Evolutionary conservation across 92 coral and sea anemone species (phyloP).

Genomic region (Parazoanthus atlanticus): DNA sequence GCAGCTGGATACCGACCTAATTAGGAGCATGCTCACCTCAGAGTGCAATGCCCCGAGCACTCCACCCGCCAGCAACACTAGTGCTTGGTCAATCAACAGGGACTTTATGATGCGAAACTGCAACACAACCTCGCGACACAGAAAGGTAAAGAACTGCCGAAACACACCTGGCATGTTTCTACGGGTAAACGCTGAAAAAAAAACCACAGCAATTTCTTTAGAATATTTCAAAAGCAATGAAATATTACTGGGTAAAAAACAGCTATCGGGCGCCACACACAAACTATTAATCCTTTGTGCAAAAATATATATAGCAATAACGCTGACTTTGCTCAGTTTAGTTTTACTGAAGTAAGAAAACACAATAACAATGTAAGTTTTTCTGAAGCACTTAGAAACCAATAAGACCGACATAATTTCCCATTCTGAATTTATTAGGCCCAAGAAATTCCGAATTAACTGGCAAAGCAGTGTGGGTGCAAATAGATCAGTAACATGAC

Average conservation of each 20-base stretch:
- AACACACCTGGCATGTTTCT: constrained; percentile 66
- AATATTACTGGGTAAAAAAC: background rate
- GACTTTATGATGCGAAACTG: constrained; percentile 76
- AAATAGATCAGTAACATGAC: no score
- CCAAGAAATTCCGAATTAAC: background rate
- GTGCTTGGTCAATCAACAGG: constrained; percentile 72
- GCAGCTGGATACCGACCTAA: no score
- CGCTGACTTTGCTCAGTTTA: no score
- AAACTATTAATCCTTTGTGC: no score
- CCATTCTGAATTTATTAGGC: background rate
- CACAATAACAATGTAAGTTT: no score
- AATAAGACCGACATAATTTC: background rate
- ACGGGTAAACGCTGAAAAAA: background rate
- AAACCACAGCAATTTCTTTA: background rate
- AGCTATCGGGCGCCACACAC: background rate
- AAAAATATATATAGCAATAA: no score
- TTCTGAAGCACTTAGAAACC: background rate
- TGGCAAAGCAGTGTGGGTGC: background rate
- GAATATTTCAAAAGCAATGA: no score
- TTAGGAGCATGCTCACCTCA: constrained; percentile 57
- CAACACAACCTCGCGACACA: constrained; percentile 68
- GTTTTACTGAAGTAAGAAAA: no score
- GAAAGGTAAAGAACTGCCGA: constrained; percentile 59
- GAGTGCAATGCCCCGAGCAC: constrained; percentile 71
- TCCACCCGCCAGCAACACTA: constrained; percentile 81